phyloP scores from a whole-genome alignment of 2,888 invertebrate genomes.

The Lasioglossum morio region DNA sequence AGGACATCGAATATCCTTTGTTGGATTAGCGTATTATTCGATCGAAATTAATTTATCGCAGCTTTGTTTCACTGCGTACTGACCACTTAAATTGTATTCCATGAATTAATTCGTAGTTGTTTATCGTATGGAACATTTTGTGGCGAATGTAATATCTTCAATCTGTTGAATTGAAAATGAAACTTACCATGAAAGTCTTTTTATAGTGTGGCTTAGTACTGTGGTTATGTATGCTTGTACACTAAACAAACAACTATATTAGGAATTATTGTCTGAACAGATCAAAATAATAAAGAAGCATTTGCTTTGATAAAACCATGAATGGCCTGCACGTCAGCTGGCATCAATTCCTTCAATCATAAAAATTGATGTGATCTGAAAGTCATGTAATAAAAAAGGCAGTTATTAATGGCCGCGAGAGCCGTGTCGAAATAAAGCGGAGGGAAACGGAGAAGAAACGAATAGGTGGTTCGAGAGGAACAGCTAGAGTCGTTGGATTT shows the following conservation, averaged over 20 bases:
- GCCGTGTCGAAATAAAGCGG: constrained; percentile 32
- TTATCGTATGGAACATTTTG: background rate
- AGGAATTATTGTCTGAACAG: background rate
- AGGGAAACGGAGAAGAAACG: background rate
- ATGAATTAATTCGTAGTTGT: background rate
- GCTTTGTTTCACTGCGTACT: background rate
- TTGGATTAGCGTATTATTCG: background rate
- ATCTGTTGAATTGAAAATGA: no score
- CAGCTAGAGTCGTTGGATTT: constrained; percentile 78
- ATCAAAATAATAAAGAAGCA: background rate
- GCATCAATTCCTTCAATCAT: constrained; percentile 39
- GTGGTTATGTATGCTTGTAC: no score
- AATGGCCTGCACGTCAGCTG: constrained; percentile 43
- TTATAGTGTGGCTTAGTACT: no score
- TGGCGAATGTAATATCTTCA: no score
- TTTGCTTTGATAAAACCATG: background rate
- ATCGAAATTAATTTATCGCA: background rate
- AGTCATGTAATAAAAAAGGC: constrained; percentile 40
- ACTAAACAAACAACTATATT: background rate
- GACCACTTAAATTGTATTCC: background rate
- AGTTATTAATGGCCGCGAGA: constrained; percentile 60
- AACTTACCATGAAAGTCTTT: no score
- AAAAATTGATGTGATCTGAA: constrained; percentile 49
- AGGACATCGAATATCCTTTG: background rate
- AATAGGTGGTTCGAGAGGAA: constrained; percentile 21